Evolutionary conservation across 2,888 invertebrate genomes (phyloP), one percentile per base, ranked within the genome.

Genomic region (Brachypalpus laphriformis): DNA sequence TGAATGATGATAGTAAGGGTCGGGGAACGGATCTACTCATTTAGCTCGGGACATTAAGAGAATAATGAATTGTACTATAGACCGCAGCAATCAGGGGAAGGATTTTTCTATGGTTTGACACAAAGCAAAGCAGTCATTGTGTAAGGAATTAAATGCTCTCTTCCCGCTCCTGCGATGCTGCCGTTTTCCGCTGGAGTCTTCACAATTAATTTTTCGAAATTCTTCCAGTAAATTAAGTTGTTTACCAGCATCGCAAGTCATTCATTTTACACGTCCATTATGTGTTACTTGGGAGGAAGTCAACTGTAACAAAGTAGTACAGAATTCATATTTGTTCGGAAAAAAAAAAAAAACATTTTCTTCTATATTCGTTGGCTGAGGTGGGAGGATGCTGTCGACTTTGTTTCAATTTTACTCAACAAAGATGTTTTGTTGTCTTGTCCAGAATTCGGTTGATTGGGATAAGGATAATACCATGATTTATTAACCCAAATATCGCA

Each of bases 151-250:
- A 59, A 34, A 40, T 57, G 28, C 57, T 11, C 14, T 49, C 18
- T 20, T 14, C 8, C 7, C 28, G 42, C 25, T 22, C 14, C 14
- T 20, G 1, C 47, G 20, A 8, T 4, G 16, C 1, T 25, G 66
- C n/a, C n/a, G 20, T 49, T 40, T 34, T 34, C 6, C 42, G 34
- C 20, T 14, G 20, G 34, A 68, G 45, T 51, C 49, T 57, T 16
- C 51, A 70, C 57, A 76, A 76, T 76, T 82, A 76, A 68, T 82
- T 70, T 82, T 78, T 45, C 47, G 63, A 57, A 71, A 57, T 49
- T 70, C 63, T 61, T 76, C 70, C 82, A 76, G 18, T 82, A 76
- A 82, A 82, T 82, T 76, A 70, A 76, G 49, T 76, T 82, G 82
- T 76, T 82, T 82, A 76, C 76, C 76, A 76, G 49, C 66, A 54